Percentiles rank a stretch among this genome's conserved stretches.
phyloP scores from a whole-genome alignment of 1,140 invertebrate species.

The Anastatus disparis region DNA sequence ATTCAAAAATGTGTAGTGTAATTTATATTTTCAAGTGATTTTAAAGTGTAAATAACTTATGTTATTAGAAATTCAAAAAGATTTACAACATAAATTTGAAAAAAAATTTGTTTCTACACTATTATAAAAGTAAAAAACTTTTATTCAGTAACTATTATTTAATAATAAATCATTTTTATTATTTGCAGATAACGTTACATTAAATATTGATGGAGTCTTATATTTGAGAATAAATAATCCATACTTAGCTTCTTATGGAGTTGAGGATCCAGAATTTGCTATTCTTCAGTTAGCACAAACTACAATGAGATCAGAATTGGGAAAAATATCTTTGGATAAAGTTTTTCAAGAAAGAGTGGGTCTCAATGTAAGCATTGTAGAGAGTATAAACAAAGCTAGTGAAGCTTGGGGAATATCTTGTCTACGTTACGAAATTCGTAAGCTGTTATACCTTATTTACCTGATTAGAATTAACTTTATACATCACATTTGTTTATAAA shows the following conservation, averaged over 20 bases:
- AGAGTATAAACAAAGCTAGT: constrained; percentile 97
- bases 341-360: constrained; percentile 97
- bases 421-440: constrained; percentile 97
- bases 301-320: constrained; percentile 98
- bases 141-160: neutral
- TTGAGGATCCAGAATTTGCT: constrained; percentile 99
- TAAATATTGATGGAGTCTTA: constrained; percentile 97
- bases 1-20: too few relatives aligned
- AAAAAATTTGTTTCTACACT: neutral
- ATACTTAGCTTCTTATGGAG: constrained; percentile 95
- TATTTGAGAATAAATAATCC: constrained; percentile 95
- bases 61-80: too few relatives aligned
- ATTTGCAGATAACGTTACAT: constrained; percentile 89
- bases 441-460: constrained; percentile 58
- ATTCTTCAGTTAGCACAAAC: constrained; percentile 99
- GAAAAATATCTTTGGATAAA: constrained; percentile 97
- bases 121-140: too few relatives aligned
- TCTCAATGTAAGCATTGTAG: constrained; percentile 95
- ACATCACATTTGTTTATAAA: neutral
- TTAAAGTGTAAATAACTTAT: too few relatives aligned
- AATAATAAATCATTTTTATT: constrained; percentile 28
- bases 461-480: neutral
- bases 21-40: too few relatives aligned
- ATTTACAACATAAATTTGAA: too few relatives aligned
- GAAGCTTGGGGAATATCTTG: constrained; percentile 98